Evolutionary conservation across 2,797 vertebrate genomes (phyloP), one percentile per base, ranked within the genome.

Genomic region (Rhinella marina): DNA sequence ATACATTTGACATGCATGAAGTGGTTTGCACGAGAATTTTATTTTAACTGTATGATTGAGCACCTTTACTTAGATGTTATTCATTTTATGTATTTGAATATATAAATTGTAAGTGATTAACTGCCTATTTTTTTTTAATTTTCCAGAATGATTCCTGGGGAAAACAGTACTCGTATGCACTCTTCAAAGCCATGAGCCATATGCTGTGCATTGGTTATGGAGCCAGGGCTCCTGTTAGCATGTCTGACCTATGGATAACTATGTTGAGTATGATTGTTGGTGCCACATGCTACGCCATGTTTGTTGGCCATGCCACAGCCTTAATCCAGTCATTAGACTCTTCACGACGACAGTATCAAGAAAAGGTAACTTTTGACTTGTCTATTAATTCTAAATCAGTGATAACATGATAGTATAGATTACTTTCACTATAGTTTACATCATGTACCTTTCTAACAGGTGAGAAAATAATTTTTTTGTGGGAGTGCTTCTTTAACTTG

Each of bases 181-280:
- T 99, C 91, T 99, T 99, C 95, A 99, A 99, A 96, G 98, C 98
- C 61, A 99, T 99, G 98, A 99, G 98, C 92, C 98, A 99, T 91
- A 99, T 99, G 98, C 94, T 99, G 86, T 99, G 98, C 91, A 99
- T 99, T 17, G 98, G 98, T 14, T 99, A 99, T 0, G 98, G 98
- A 0, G 98, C 98, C 86, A 96, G 97, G 0, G 98, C 98, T 2
- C 98, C 98, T 0, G 98, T 98, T 91, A 99, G 98, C 94, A 99
- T 99, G 98, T 99, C 98, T 0, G 98, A 99, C 94, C 96, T 99
- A 90, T 99, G 98, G 98, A 99, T 99, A 91, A 99, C 98, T 82
- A 99, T 99, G 97, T 92, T 99, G 90, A 99, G 98, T 77, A 99
- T 99, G 98, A 99, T 99, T 0, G 98, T 99, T 41, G 98, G 98